Percentiles rank a stretch among this genome's conserved stretches.
Conservation (phyloP, 2,797 vertebrate genomes). For the Phyllotis vaccarum region DNA sequence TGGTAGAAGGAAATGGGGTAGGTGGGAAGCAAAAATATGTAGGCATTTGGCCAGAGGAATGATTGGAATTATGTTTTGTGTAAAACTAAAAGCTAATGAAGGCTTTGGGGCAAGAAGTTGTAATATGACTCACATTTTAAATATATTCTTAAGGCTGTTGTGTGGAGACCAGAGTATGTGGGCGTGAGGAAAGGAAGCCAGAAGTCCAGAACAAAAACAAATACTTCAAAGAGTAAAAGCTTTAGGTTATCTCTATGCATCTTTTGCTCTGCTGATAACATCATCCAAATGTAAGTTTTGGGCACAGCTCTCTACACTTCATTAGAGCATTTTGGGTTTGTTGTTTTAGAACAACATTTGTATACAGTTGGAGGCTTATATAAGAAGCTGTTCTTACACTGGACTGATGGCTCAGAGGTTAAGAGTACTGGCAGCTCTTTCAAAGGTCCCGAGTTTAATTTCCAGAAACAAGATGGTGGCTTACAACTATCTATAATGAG, state of each 20-base stretch:
- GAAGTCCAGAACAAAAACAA: neutral
- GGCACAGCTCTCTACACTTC: neutral
- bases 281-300: neutral
- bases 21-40: neutral
- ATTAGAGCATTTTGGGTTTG: neutral
- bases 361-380: neutral
- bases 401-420: no score
- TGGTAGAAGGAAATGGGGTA: neutral
- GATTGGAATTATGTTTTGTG: constrained; percentile 10
- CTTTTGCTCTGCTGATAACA: neutral
- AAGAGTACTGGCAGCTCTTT: no score
- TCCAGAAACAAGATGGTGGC: no score
- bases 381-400: neutral
- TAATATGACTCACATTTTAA: constrained; percentile 20
- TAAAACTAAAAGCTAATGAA: constrained; percentile 22
- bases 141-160: neutral
- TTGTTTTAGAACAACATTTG: neutral
- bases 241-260: neutral
- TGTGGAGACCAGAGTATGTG: neutral
- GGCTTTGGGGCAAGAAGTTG: neutral
- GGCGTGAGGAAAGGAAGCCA: neutral
- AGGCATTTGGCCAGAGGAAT: neutral
- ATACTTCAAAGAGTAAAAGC: neutral
- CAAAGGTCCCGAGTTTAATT: no score
- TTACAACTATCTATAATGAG: no score